phyloP scores from a whole-genome alignment of 1,140 invertebrate genomes.

The Coenobita brevimanus region DNA sequence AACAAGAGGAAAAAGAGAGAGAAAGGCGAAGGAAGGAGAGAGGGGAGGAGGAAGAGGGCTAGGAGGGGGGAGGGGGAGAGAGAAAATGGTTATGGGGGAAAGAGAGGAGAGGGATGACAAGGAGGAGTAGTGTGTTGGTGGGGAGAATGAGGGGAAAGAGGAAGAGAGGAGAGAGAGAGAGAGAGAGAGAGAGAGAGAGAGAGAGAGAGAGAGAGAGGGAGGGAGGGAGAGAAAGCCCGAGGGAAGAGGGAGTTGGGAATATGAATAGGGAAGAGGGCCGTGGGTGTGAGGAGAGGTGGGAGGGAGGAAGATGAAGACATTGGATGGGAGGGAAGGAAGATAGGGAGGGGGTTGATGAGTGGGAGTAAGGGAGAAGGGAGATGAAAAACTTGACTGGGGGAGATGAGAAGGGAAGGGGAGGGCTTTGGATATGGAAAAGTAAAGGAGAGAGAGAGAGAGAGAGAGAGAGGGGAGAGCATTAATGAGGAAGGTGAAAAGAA shows the following conservation, averaged over 20 bases:
- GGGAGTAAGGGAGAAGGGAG: too few species aligned
- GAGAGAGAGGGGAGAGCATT: neutral
- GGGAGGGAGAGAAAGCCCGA: too few species aligned
- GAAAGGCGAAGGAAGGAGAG: neutral
- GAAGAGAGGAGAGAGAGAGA: neutral
- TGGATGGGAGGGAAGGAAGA: too few species aligned
- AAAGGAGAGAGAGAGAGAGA: too few species aligned
- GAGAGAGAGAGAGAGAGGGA: neutral
- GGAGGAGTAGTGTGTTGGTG: neutral
- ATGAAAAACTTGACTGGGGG: too few species aligned
- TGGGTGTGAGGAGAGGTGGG: too few species aligned
- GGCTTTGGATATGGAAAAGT: too few species aligned
- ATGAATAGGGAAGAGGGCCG: too few species aligned
- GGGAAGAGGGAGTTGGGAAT: too few species aligned
- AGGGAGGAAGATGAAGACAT: too few species aligned
- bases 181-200: neutral
- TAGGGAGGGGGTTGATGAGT: too few species aligned
- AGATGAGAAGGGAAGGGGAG: too few species aligned
- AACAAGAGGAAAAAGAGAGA: neutral
- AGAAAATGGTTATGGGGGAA: neutral
- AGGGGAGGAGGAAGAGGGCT: neutral
- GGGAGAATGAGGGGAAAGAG: neutral
- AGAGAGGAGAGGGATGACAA: neutral
- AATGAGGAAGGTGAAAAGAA: neutral
- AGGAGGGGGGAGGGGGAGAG: neutral